Conservation (phyloP, 2,113 vertebrate species). For the Benitochromis conjunctus region DNA sequence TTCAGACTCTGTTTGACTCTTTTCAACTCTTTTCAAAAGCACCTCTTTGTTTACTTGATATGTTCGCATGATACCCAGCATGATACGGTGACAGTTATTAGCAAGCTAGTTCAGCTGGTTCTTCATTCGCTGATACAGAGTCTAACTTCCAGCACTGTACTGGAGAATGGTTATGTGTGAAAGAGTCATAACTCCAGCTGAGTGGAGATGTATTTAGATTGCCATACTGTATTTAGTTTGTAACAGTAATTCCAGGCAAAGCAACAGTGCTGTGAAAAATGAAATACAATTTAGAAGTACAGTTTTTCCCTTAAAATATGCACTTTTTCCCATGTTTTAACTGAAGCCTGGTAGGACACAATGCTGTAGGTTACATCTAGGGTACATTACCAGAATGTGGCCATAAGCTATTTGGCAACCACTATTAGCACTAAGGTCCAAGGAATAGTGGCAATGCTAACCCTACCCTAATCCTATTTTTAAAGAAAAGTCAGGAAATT, state of each 20-base stretch:
- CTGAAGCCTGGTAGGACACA: neutral
- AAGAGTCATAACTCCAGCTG: neutral
- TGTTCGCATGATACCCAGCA: neutral
- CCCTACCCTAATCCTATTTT: neutral
- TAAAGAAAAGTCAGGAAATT: neutral
- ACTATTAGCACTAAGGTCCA: neutral
- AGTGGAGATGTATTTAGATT: neutral
- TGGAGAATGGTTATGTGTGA: neutral
- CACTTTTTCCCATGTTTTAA: neutral
- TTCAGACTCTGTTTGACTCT: neutral
- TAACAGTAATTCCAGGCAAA: neutral
- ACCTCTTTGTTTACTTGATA: neutral
- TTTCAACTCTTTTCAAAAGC: neutral
- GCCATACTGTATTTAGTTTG: neutral
- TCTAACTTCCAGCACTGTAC: neutral
- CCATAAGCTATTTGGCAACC: neutral
- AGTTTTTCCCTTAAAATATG: neutral
- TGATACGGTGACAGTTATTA: neutral
- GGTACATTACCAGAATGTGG: neutral
- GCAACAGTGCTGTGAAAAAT: neutral
- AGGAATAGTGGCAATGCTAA: neutral
- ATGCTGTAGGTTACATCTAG: neutral
- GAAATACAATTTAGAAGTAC: neutral
- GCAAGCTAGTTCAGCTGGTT: neutral
- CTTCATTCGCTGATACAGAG: neutral